These are phyloP conservation scores for Eolophus roseicapilla DNA, from an alignment of 2,113 vertebrate species.

Conservation along the genomic window DNA sequence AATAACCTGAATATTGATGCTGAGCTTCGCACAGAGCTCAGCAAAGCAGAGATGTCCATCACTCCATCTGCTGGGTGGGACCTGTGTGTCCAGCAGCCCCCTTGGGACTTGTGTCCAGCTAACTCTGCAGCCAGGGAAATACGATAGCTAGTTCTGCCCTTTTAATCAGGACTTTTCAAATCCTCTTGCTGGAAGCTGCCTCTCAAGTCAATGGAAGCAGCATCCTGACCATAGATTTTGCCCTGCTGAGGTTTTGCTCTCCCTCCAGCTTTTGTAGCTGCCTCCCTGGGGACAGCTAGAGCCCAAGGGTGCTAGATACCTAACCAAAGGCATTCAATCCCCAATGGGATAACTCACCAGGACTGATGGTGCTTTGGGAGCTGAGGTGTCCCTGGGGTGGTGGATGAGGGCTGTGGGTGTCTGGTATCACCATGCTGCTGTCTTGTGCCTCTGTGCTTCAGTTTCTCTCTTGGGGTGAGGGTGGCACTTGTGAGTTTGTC, in stretches of 20 bases:
- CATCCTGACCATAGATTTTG: neutral
- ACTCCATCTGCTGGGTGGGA: neutral
- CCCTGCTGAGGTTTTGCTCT: neutral
- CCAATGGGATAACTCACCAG: neutral
- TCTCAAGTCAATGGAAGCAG: neutral
- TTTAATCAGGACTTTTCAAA: neutral
- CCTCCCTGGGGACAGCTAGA: neutral
- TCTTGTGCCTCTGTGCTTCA: neutral
- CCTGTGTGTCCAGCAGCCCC: neutral
- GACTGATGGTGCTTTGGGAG: rapidly evolving
- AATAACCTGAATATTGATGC: neutral
- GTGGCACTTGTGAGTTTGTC: neutral
- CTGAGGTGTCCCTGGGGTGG: neutral
- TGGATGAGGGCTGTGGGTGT: neutral
- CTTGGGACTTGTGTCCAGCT: neutral
- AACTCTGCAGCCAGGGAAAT: neutral
- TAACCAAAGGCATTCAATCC: neutral
- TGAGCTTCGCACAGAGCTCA: neutral
- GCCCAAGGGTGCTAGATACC: neutral
- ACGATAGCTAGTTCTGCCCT: neutral
- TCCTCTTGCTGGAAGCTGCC: neutral
- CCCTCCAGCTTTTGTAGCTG: neutral
- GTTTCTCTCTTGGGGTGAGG: neutral
- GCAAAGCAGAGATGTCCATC: neutral
- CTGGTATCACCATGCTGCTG: neutral